phyloP scores from a whole-genome alignment of 92 coral and sea anemone species.

The Paramuricea clavata region DNA sequence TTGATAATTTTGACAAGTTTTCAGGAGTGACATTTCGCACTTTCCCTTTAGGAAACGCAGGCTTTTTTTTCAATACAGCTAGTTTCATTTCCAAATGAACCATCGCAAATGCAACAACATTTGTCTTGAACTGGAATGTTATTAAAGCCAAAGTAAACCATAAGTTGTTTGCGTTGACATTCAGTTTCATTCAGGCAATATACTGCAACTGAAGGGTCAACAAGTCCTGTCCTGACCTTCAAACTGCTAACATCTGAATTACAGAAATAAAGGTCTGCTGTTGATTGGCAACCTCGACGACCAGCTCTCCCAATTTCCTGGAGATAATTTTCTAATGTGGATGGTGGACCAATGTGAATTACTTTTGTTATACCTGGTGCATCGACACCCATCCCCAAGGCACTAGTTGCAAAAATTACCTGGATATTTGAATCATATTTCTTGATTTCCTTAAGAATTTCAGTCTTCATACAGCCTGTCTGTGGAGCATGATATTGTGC shows the following conservation, averaged over 20 bases:
- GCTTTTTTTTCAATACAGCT: not conserved
- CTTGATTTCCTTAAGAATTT: constrained; percentile 2
- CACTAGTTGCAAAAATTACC: constrained; percentile 16
- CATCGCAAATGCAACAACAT: not conserved
- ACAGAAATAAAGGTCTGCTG: not conserved
- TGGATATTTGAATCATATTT: not conserved
- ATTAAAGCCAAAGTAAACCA: not conserved
- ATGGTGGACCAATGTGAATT: constrained; percentile 11
- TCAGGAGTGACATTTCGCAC: not conserved
- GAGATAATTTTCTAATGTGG: not conserved
- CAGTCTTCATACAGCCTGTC: not conserved
- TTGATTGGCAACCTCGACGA: not conserved
- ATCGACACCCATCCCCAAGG: constrained; percentile 25
- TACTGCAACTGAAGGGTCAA: not conserved
- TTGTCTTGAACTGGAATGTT: not conserved
- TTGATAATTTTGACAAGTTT: no score
- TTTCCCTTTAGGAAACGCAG: no score
- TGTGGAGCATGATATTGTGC: constrained; percentile 25
- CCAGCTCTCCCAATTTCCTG: constrained; percentile 35
- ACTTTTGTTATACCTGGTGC: not conserved
- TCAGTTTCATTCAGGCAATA: not conserved
- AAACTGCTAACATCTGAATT: constrained; percentile 27
- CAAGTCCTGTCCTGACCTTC: not conserved
- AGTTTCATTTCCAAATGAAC: not conserved
- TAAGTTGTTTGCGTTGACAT: not conserved